Evolutionary conservation across 2,888 invertebrate species (phyloP), one percentile per base, ranked within the genome.

Genomic region (Drosophila birchii): DNA sequence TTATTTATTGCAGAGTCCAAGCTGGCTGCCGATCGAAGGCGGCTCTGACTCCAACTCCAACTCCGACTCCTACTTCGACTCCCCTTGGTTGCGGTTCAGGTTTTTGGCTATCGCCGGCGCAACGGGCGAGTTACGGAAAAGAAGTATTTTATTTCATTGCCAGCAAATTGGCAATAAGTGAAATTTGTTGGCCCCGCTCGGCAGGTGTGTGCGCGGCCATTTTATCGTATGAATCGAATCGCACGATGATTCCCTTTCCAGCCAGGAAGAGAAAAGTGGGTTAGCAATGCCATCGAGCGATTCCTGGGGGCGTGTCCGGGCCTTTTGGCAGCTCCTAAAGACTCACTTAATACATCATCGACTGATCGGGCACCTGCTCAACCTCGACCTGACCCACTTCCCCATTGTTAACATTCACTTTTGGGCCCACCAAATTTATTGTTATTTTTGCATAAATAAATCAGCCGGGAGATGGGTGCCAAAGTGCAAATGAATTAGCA

Each of bases 401-500:
- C 32, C 39, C 49, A 55, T 66, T 64, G 76, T 53, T 51, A 55
- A 62, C 80, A 82, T 79, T 81, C 80, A 67, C 85, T 75, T 75
- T 78, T 62, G 54, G 43, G 38, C 18, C 53, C 64, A 26, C 66
- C 56, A 69, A 68, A 81, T 66, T 70, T 68, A 75, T 84, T 62
- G 59, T 68, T 55, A 51, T 63, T 83, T 84, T 49, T 73, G 69
- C 67, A 69, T 64, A 55, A 67, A 80, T 84, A 79, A 84, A 81
- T 81, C 85, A 87, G 60, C 43, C 12, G 26, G 54, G 63, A 34
- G 51, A 34, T 51, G 32, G 67, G 29, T 45, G 43, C 82, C 82
- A 87, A 72, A 83, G 82, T 87, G 88, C 86, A 85, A 81, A 87
- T 85, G 88, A 87, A 87, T 83, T 83, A 83, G 88, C 82, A 85